These are phyloP conservation scores for Hydropotes inermis DNA, from an alignment of 2,113 vertebrate genomes.

Conservation along the genomic window DNA sequence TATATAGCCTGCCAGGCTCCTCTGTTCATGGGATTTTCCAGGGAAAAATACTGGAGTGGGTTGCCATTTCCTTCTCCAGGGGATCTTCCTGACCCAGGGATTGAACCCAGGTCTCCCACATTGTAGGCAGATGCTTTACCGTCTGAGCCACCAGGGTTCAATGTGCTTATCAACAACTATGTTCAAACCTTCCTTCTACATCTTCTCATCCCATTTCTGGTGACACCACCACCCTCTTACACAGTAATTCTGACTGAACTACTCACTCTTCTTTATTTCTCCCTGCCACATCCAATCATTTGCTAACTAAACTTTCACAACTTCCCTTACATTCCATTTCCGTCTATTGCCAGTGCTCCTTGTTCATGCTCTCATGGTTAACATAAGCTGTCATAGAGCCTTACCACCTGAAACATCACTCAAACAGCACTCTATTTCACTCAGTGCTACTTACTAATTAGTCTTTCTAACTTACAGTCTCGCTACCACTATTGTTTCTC, in stretches of 20 bases:
- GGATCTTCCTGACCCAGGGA: too few relatives aligned
- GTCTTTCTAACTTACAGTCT: background rate
- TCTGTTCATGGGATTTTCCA: too few relatives aligned
- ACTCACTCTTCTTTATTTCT: background rate
- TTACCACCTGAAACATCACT: background rate
- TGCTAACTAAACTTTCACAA: background rate
- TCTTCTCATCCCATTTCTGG: background rate
- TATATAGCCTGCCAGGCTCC: too few relatives aligned
- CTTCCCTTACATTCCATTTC: background rate
- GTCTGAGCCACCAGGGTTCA: background rate
- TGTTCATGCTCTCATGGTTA: background rate
- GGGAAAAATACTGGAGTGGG: too few relatives aligned
- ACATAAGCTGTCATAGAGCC: background rate
- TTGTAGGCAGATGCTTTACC: too few relatives aligned
- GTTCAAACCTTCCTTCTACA: background rate
- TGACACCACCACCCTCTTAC: background rate
- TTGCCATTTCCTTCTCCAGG: too few relatives aligned
- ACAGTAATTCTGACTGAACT: background rate
- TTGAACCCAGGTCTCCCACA: too few relatives aligned
- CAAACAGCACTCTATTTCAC: background rate
- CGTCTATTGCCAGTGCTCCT: background rate
- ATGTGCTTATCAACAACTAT: background rate
- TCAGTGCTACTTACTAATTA: background rate
- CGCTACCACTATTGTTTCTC: background rate
- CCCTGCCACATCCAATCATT: background rate